phyloP scores from a whole-genome alignment of 2,888 invertebrate genomes.

The Silvanus unidentatus region DNA sequence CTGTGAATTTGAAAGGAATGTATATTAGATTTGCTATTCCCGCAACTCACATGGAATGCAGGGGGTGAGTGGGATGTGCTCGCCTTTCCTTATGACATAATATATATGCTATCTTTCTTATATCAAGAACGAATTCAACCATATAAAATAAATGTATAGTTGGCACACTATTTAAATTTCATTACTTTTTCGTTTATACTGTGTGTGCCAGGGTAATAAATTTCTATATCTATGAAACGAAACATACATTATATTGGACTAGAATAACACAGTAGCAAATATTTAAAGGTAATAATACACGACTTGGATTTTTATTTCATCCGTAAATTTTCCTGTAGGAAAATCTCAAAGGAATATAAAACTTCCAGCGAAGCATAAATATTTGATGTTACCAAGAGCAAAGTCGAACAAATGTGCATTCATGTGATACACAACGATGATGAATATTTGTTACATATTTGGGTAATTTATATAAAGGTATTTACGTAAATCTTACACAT shows the following conservation, averaged over 20 bases:
- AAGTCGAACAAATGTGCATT: constrained; percentile 29
- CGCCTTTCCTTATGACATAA: too few relatives aligned
- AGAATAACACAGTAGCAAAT: constrained; percentile 11
- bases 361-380: constrained; percentile 32
- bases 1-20: constrained; percentile 30
- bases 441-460: constrained; percentile 14
- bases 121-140: too few relatives aligned
- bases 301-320: constrained; percentile 23
- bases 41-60: neutral
- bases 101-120: too few relatives aligned
- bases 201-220: too few relatives aligned
- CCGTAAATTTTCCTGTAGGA: constrained; percentile 31
- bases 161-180: too few relatives aligned
- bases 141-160: too few relatives aligned
- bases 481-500: too few relatives aligned
- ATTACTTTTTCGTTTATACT: too few relatives aligned
- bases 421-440: constrained; percentile 26
- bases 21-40: constrained; percentile 23
- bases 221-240: too few relatives aligned
- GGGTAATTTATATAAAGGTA: neutral
- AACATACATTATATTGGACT: constrained; percentile 20
- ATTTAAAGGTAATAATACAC: constrained; percentile 20
- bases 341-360: constrained; percentile 29
- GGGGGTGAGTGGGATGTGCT: too few relatives aligned
- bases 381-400: constrained; percentile 30